Conservation (phyloP, 35 echinoderm and acorn worm species). For the Chiridota heheva region DNA sequence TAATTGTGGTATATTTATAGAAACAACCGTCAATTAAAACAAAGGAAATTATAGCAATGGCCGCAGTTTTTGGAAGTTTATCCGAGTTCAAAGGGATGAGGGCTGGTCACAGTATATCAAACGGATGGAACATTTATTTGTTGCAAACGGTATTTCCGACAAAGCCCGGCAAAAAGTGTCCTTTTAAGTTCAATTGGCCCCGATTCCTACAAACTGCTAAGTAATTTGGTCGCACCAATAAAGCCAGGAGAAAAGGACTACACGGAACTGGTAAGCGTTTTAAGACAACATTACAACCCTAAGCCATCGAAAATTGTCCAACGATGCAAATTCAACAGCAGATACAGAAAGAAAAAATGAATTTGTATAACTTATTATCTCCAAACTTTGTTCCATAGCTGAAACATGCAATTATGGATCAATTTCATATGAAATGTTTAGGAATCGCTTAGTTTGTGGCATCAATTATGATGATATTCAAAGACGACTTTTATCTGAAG, state of each 20-base stretch:
- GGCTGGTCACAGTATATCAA: slow-evolving; percentile 42
- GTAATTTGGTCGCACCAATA: slow-evolving; percentile 37
- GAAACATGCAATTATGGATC: slow-evolving; percentile 55
- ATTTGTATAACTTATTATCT: slow-evolving; percentile 45
- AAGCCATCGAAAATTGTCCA: slow-evolving; percentile 46
- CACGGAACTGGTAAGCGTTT: slow-evolving; percentile 24
- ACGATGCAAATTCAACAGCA: slow-evolving; percentile 59
- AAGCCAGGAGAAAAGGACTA: slow-evolving; percentile 46
- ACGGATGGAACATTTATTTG: slow-evolving; percentile 44
- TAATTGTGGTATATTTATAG: too few species aligned
- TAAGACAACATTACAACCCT: slow-evolving; percentile 58
- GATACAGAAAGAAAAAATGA: slow-evolving; percentile 30
- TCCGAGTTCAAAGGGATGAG: slow-evolving; percentile 19
- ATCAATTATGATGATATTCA: slow-evolving; percentile 65
- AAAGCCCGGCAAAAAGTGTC: slow-evolving; percentile 25
- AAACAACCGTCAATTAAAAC: too few species aligned
- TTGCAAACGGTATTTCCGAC: slow-evolving; percentile 42
- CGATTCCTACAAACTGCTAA: slow-evolving; percentile 26
- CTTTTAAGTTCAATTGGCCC: slow-evolving; percentile 32
- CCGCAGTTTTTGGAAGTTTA: neutral
- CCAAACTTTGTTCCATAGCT: slow-evolving; percentile 33
- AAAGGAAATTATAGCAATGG: slow-evolving; percentile 12
- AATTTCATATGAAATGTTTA: slow-evolving; percentile 18
- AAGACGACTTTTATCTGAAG: slow-evolving; percentile 26
- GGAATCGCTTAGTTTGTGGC: slow-evolving; percentile 55